Conservation (phyloP, 2,888 invertebrate species). For the Eristalis tenax region DNA sequence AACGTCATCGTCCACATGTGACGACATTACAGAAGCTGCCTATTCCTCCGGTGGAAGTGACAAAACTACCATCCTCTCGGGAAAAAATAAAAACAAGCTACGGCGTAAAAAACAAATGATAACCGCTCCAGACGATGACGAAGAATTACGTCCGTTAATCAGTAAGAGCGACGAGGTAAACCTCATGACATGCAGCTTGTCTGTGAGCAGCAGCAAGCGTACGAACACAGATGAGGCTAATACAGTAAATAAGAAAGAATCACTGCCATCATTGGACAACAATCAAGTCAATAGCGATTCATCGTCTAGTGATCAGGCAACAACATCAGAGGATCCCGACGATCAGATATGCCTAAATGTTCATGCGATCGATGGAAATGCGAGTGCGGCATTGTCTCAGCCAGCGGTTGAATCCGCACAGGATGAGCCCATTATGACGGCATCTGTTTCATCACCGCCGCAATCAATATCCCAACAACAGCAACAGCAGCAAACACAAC, state of each 20-base stretch:
- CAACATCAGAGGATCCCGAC: constrained; percentile 65
- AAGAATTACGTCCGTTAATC: constrained; percentile 80
- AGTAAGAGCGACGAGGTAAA: constrained; percentile 72
- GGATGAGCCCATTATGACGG: constrained; percentile 26
- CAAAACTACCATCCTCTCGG: constrained; percentile 75
- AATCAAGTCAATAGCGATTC: constrained; percentile 69
- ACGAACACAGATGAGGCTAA: constrained; percentile 13
- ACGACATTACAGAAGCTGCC: constrained; percentile 74
- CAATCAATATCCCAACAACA: constrained; percentile 5
- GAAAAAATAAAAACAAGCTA: constrained; percentile 77
- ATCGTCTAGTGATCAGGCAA: constrained; percentile 67
- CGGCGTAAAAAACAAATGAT: constrained; percentile 75
- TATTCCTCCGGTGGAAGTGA: constrained; percentile 77
- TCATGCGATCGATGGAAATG: not conserved
- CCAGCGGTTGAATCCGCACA: constrained; percentile 52
- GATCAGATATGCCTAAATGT: constrained; percentile 44
- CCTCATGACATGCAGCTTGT: constrained; percentile 28
- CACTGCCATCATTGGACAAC: constrained; percentile 65
- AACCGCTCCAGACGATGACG: constrained; percentile 76
- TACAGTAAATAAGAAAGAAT: constrained; percentile 27
- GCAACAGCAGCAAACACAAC: constrained; percentile 48
- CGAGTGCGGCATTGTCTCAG: constrained; percentile 11
- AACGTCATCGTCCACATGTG: constrained; percentile 73
- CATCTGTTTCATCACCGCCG: constrained; percentile 26
- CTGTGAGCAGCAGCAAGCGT: constrained; percentile 1